These are phyloP conservation scores for Caenorhabditis sinica DNA, from an alignment of 2,888 invertebrate genomes.

Conservation along the genomic window DNA sequence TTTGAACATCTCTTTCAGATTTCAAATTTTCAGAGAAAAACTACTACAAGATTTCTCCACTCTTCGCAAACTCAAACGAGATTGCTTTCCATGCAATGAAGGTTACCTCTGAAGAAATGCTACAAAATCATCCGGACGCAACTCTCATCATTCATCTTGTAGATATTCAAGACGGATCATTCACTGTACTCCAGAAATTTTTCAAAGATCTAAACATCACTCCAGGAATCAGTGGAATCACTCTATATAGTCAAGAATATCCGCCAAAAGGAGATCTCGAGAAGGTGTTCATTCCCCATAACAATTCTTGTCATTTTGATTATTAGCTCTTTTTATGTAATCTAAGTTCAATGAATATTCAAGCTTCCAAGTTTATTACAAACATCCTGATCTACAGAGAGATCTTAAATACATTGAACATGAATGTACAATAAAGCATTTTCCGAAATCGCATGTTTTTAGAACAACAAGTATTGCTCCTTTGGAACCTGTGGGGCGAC, in stretches of 20 bases:
- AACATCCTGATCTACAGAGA: conserved; percentile 51
- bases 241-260: conserved; percentile 34
- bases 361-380: conserved; percentile 49
- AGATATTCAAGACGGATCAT: conserved; percentile 32
- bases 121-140: conserved; percentile 28
- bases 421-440: conserved; percentile 46
- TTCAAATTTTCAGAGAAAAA: conserved; percentile 39
- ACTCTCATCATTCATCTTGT: conserved; percentile 35
- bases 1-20: not conserved
- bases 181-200: conserved; percentile 29
- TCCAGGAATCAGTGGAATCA: conserved; percentile 50
- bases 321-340: conserved; percentile 10
- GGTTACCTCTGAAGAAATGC: conserved; percentile 16
- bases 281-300: conserved; percentile 40
- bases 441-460: not conserved
- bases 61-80: conserved; percentile 46
- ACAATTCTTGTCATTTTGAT: conserved; percentile 50
- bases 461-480: conserved; percentile 62
- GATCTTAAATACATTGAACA: conserved; percentile 39
- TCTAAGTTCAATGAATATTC: not conserved
- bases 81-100: conserved; percentile 52
- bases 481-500: conserved; percentile 27
- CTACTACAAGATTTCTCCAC: conserved; percentile 34
- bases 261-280: conserved; percentile 30
- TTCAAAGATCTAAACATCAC: conserved; percentile 17